phyloP scores from a whole-genome alignment of 2,113 vertebrate species.

The Heloderma charlesbogerti region DNA sequence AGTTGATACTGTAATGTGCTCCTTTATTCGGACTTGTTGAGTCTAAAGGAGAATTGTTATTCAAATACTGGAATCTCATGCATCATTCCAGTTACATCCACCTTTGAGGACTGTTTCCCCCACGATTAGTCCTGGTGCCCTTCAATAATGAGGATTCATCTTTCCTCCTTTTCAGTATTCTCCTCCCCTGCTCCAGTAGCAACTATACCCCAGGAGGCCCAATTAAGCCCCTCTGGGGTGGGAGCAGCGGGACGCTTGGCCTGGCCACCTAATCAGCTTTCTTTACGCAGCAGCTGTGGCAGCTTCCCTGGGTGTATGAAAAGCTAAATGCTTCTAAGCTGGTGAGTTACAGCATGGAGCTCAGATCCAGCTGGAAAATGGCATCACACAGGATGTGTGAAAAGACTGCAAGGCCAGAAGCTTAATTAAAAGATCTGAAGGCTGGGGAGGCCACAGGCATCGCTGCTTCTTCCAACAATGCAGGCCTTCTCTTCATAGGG shows the following conservation, averaged over 20 bases:
- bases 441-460: background rate
- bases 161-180: background rate
- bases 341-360: background rate
- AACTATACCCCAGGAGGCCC: background rate
- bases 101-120: too few relatives aligned
- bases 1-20: too few relatives aligned
- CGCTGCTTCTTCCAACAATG: background rate
- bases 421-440: conserved; percentile 25
- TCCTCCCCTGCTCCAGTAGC: too few relatives aligned
- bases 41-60: too few relatives aligned
- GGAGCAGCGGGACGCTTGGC: background rate
- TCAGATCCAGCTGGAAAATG: conserved; percentile 3
- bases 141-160: background rate
- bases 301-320: conserved; percentile 2
- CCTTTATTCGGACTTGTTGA: too few relatives aligned
- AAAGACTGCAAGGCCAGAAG: background rate
- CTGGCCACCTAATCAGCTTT: background rate
- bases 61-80: too few relatives aligned
- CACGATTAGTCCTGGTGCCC: too few relatives aligned
- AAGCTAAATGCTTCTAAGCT: background rate
- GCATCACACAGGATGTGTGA: background rate
- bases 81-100: too few relatives aligned
- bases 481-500: too few relatives aligned
- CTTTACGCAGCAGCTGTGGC: conserved; percentile 3
- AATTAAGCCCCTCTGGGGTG: conserved; percentile 19